These are phyloP conservation scores for Hycleus phaleratus DNA, from an alignment of 1,140 invertebrate species.

Conservation along the genomic window DNA sequence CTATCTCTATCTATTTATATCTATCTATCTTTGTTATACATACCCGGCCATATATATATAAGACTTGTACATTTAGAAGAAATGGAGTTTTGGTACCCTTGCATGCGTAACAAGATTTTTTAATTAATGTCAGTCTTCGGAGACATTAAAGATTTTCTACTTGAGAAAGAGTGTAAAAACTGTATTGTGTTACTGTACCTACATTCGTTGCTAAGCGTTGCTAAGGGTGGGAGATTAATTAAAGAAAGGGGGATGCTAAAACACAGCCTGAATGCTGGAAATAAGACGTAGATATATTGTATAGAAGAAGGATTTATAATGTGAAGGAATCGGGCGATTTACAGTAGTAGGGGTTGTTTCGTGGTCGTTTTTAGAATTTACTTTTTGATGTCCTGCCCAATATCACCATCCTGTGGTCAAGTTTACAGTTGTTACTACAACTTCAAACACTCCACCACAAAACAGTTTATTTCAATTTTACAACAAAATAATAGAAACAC, in stretches of 20 bases:
- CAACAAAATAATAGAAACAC: too few species aligned
- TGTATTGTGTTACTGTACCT: conserved; percentile 38
- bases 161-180: conserved; percentile 34
- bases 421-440: too few species aligned
- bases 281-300: conserved; percentile 40
- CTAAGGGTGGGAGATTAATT: conserved; percentile 36
- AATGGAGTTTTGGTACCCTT: conserved; percentile 16
- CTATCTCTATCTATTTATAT: too few species aligned
- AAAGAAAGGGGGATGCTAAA: conserved; percentile 38
- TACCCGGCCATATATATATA: too few species aligned
- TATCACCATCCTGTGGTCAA: too few species aligned
- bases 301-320: conserved; percentile 39
- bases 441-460: too few species aligned
- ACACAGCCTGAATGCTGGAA: conserved; percentile 36
- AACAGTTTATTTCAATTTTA: too few species aligned
- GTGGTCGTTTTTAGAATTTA: too few species aligned
- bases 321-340: conserved; percentile 27
- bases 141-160: conserved; percentile 29
- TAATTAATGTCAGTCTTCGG: conserved; percentile 37
- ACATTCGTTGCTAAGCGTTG: conserved; percentile 38
- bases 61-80: too few species aligned
- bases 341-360: too few species aligned
- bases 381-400: too few species aligned
- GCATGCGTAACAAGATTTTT: conserved; percentile 39
- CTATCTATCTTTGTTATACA: too few species aligned